These are phyloP conservation scores for Buteo buteo DNA, from an alignment of 2,113 vertebrate genomes.

Conservation along the genomic window DNA sequence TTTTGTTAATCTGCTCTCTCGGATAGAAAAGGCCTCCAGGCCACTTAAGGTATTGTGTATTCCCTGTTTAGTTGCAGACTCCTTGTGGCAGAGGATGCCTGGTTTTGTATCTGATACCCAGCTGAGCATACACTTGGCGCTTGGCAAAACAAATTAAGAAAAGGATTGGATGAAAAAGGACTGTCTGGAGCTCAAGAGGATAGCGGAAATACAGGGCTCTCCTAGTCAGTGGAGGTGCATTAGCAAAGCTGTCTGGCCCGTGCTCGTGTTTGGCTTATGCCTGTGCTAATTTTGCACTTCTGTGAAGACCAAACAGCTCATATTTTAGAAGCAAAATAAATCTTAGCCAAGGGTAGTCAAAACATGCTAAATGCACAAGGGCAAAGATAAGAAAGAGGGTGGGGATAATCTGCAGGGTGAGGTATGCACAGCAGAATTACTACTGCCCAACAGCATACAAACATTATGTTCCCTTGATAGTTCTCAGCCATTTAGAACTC, in stretches of 20 bases:
- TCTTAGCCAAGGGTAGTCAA: not conserved
- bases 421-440: not conserved
- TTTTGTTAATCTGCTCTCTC: not conserved
- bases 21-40: not conserved
- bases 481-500: not conserved
- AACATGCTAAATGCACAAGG: not conserved
- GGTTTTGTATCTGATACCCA: conserved; percentile 2
- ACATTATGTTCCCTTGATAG: not conserved
- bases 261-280: not conserved
- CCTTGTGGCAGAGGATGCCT: conserved; percentile 1
- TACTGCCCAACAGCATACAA: not conserved
- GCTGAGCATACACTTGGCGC: conserved; percentile 16
- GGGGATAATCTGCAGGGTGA: not conserved
- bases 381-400: not conserved
- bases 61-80: not conserved
- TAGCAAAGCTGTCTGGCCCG: conserved; percentile 43
- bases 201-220: not conserved
- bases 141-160: conserved; percentile 30
- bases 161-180: not conserved
- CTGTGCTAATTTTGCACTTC: conserved; percentile 13
- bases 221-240: conserved; percentile 11
- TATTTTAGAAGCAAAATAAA: not conserved
- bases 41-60: not conserved
- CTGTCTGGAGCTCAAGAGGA: conserved; percentile 18
- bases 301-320: not conserved